These are phyloP conservation scores for Heliconius hewitsoni DNA, from an alignment of 1,140 invertebrate genomes.

Conservation along the genomic window DNA sequence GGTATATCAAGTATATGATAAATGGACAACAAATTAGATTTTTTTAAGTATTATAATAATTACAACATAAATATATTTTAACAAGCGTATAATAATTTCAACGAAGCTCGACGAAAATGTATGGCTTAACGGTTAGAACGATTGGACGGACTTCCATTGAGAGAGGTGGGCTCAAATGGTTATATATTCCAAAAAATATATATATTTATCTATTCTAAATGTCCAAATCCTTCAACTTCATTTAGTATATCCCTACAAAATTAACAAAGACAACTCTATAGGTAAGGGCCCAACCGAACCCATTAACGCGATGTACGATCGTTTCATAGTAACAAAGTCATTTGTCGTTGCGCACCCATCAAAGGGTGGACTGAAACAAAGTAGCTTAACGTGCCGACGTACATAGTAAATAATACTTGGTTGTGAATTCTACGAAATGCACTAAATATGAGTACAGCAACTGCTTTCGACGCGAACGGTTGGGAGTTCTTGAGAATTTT, in stretches of 20 bases:
- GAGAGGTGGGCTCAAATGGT: too few species aligned
- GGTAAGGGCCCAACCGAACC: neutral
- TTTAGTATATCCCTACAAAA: neutral
- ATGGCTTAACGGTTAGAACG: too few species aligned
- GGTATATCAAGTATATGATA: too few species aligned
- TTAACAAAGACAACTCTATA: neutral
- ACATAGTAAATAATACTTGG: slow-evolving; percentile 21
- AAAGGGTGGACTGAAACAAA: slow-evolving; percentile 2
- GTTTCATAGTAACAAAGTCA: slow-evolving; percentile 12
- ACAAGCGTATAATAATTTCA: too few species aligned
- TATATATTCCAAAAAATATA: too few species aligned
- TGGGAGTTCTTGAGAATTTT: slow-evolving; percentile 6
- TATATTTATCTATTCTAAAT: too few species aligned
- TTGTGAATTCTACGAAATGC: slow-evolving; percentile 20
- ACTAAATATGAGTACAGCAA: slow-evolving; percentile 16
- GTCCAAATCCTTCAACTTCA: neutral
- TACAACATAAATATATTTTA: too few species aligned
- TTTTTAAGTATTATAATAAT: too few species aligned
- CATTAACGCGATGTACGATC: neutral
- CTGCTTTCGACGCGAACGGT: neutral
- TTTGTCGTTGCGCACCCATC: slow-evolving; percentile 21
- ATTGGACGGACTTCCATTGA: too few species aligned
- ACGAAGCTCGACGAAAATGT: too few species aligned
- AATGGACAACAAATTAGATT: too few species aligned
- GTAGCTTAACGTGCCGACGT: slow-evolving; percentile 17